Conservation (phyloP, 2,888 invertebrate genomes). For the Leistus spinibarbis region DNA sequence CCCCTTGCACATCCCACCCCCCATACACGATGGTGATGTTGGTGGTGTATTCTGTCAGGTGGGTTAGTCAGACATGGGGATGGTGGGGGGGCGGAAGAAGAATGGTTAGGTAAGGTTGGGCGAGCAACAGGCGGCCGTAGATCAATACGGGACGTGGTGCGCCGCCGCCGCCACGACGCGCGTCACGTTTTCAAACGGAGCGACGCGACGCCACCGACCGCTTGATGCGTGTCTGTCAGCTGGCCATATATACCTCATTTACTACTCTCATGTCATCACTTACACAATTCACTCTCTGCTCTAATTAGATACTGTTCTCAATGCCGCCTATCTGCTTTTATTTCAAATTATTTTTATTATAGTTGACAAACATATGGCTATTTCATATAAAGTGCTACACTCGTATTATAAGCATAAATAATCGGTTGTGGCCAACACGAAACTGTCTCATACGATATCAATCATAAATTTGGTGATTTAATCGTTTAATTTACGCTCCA, state of each 20-base stretch:
- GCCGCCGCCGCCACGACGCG: background rate
- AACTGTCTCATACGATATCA: no score
- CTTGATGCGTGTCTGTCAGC: background rate
- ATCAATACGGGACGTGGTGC: constrained; percentile 28
- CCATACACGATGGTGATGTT: background rate
- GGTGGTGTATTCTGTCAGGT: background rate
- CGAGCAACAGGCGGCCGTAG: constrained; percentile 38
- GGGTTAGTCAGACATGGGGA: background rate
- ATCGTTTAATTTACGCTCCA: no score
- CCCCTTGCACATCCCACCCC: background rate
- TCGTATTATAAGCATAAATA: no score
- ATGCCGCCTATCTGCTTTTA: no score
- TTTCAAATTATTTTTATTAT: no score
- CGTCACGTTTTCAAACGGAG: background rate
- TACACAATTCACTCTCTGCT: background rate
- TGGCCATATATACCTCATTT: background rate
- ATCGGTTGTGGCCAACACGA: no score
- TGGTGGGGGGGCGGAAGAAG: background rate
- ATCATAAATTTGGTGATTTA: no score
- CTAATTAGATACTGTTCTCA: no score
- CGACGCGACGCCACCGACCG: background rate
- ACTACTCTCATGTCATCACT: background rate
- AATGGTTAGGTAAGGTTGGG: constrained; percentile 34
- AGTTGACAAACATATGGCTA: no score
- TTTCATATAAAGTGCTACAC: no score